Percentiles rank a stretch among this genome's conserved stretches.
phyloP scores from a whole-genome alignment of 1,140 invertebrate species.

The Odontomachus brunneus region DNA sequence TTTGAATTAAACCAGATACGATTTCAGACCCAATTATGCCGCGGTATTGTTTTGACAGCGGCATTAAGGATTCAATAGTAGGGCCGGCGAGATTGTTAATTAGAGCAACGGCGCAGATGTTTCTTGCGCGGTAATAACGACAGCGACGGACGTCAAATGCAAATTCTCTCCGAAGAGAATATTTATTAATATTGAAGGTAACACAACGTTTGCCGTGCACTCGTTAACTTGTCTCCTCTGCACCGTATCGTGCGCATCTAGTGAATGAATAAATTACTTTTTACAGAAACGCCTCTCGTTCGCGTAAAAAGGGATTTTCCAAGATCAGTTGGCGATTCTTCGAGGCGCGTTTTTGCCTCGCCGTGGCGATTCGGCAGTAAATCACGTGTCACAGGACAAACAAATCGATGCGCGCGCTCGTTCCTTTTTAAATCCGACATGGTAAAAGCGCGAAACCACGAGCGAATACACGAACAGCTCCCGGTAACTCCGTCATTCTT shows the following conservation, averaged over 20 bases:
- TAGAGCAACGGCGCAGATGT: background rate
- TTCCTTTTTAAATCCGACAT: background rate
- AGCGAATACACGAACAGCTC: background rate
- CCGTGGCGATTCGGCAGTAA: background rate
- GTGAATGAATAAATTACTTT: background rate
- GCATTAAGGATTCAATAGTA: slow-evolving; percentile 9
- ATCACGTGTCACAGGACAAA: slow-evolving; percentile 16
- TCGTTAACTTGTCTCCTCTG: no score
- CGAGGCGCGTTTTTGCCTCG: background rate
- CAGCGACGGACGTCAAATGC: background rate
- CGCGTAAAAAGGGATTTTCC: background rate
- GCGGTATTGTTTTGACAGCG: slow-evolving; percentile 19
- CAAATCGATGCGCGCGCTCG: slow-evolving; percentile 1
- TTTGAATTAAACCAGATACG: slow-evolving; percentile 13
- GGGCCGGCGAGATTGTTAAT: slow-evolving; percentile 6
- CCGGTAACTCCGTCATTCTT: slow-evolving; percentile 41
- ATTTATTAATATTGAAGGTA: no score
- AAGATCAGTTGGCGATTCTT: background rate
- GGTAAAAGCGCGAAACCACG: slow-evolving; percentile 2
- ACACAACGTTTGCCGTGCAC: no score
- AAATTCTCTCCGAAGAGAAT: background rate
- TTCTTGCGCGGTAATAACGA: background rate
- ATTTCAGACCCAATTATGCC: slow-evolving; percentile 9
- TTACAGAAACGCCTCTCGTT: no score
- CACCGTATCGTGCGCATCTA: background rate